Evolutionary conservation across 2,113 vertebrate species (phyloP).

Genomic region (Tupaia chinensis): DNA sequence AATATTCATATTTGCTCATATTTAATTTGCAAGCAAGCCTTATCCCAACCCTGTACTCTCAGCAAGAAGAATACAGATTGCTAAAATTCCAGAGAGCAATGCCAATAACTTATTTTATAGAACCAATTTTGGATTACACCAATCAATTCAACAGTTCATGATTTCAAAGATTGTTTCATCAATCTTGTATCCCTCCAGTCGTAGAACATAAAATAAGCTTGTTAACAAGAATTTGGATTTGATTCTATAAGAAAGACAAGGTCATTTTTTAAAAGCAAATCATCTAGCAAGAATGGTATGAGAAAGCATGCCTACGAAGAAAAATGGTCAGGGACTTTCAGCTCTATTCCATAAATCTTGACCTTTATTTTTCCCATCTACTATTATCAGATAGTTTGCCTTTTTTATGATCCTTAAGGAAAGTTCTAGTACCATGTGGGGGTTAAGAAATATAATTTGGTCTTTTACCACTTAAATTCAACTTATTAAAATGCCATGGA

Average conservation of each 20-base stretch:
- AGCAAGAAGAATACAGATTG: constrained; percentile 12
- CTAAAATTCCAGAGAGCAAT: not conserved
- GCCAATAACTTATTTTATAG: not conserved
- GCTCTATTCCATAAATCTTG: not conserved
- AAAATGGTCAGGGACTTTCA: not conserved
- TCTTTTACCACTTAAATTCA: constrained; percentile 54
- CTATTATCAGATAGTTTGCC: not conserved
- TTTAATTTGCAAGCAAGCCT: constrained; percentile 2
- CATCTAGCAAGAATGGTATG: not conserved
- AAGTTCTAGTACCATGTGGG: not conserved
- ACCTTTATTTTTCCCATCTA: not conserved
- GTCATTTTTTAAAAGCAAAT: constrained; percentile 20
- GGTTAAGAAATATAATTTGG: not conserved
- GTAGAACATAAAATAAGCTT: constrained; percentile 25
- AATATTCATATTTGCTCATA: constrained; percentile 19
- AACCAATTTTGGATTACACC: constrained; percentile 11
- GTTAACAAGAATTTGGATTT: constrained; percentile 54
- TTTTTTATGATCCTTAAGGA: not conserved
- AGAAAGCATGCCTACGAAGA: not conserved
- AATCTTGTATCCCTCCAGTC: constrained; percentile 37
- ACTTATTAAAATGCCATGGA: constrained; percentile 51
- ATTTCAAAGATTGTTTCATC: constrained; percentile 47
- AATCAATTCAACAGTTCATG: constrained; percentile 33
- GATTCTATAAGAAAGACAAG: constrained; percentile 36
- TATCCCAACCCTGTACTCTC: not conserved